Evolutionary conservation across 2,113 vertebrate genomes (phyloP).

Genomic region (Cyprinodon tularosa): DNA sequence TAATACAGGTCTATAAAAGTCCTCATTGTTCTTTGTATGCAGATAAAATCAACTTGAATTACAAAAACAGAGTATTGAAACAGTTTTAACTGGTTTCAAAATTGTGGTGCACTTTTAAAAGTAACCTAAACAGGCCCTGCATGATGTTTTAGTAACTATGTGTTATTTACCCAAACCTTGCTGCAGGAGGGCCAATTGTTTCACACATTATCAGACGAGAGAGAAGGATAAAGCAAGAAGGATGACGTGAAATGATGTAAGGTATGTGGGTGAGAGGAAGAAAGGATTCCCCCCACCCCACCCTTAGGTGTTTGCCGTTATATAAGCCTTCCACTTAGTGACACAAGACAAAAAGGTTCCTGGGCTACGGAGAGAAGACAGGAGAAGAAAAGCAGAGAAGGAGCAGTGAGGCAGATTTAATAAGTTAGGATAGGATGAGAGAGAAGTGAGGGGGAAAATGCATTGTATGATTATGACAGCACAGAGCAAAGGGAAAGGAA

Average conservation of each 20-base stretch:
- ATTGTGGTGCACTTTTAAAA: not conserved
- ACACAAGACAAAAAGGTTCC: conserved; percentile 63
- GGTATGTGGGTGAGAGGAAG: conserved; percentile 43
- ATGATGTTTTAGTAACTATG: conserved; percentile 24
- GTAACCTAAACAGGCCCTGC: not conserved
- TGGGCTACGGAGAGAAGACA: conserved; percentile 31
- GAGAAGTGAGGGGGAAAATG: conserved; percentile 25
- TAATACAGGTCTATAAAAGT: not conserved
- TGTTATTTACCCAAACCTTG: conserved; percentile 7
- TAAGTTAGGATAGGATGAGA: conserved; percentile 33
- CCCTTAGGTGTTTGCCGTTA: conserved; percentile 62
- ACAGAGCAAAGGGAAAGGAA: conserved; percentile 25
- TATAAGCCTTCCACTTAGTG: conserved; percentile 74
- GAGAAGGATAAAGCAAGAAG: conserved; percentile 25
- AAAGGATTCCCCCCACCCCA: conserved; percentile 40
- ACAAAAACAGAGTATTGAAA: not conserved
- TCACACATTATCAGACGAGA: conserved; percentile 18
- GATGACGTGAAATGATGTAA: conserved; percentile 36
- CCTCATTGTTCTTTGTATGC: not conserved
- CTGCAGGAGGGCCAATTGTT: conserved; percentile 38
- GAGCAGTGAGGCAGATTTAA: conserved; percentile 54
- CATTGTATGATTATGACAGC: conserved; percentile 62
- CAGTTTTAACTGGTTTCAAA: not conserved
- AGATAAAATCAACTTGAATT: not conserved
- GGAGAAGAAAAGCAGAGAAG: conserved; percentile 19